Conservation (phyloP, 2,888 invertebrate species). For the Dynastes tityus region DNA sequence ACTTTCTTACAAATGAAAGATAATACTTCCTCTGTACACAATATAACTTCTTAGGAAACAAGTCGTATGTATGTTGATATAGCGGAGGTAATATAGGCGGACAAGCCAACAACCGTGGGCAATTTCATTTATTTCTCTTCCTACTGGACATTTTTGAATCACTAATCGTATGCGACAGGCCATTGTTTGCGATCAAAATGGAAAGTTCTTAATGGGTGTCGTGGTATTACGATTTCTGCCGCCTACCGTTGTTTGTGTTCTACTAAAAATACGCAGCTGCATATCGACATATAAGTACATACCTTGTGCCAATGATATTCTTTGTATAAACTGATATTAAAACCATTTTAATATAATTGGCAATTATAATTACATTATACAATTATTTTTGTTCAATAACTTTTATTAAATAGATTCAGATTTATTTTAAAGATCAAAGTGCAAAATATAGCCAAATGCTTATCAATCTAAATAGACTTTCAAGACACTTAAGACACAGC, state of each 20-base stretch:
- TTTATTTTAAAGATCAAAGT: too few relatives aligned
- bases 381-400: too few relatives aligned
- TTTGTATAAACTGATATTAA: background rate
- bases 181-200: constrained; percentile 42
- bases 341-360: too few relatives aligned
- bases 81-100: constrained; percentile 21
- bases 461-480: too few relatives aligned
- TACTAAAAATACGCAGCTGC: constrained; percentile 17
- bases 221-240: constrained; percentile 34
- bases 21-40: background rate
- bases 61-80: constrained; percentile 11
- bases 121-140: constrained; percentile 41
- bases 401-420: too few relatives aligned
- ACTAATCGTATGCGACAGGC: constrained; percentile 39
- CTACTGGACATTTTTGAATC: constrained; percentile 43
- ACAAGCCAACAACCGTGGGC: constrained; percentile 28
- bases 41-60: constrained; percentile 5
- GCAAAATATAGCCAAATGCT: too few relatives aligned
- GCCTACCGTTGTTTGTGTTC: constrained; percentile 27
- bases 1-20: constrained; percentile 9
- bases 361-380: too few relatives aligned
- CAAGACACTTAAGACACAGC: too few relatives aligned
- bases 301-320: background rate
- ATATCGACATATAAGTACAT: constrained; percentile 13
- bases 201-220: constrained; percentile 35